Evolutionary conservation across 2,113 vertebrate species (phyloP).

Genomic region (Orientallactaga bullata): DNA sequence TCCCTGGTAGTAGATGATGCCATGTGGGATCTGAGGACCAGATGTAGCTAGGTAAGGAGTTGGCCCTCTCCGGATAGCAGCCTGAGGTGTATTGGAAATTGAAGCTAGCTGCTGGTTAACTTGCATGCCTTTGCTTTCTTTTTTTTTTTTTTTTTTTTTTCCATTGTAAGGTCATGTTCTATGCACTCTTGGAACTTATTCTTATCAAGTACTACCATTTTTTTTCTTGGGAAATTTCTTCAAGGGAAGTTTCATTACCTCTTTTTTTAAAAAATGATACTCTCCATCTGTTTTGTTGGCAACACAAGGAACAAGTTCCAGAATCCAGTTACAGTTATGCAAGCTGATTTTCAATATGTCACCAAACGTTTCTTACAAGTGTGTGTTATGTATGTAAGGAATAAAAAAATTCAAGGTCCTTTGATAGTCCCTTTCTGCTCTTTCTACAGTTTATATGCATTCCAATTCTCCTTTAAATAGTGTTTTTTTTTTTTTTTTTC

Average conservation of each 20-base stretch:
- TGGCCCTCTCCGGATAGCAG: background rate
- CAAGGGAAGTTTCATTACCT: conserved; percentile 67
- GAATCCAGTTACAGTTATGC: conserved; percentile 58
- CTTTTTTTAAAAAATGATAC: conserved; percentile 73
- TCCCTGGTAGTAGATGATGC: background rate
- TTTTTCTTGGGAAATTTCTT: conserved; percentile 54
- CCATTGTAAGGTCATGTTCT: background rate
- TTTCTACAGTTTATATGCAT: background rate
- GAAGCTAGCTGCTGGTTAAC: background rate
- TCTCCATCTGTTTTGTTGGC: conserved; percentile 75
- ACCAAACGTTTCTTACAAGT: conserved; percentile 51
- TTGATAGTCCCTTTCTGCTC: conserved; percentile 36
- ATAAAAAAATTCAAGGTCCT: conserved; percentile 10
- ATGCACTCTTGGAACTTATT: conserved; percentile 24
- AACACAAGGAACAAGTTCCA: conserved; percentile 51
- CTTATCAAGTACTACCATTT: conserved; percentile 52
- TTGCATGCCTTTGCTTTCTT: background rate
- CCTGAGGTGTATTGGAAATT: background rate
- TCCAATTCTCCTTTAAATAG: background rate
- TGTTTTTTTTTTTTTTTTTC: conserved; percentile 1
- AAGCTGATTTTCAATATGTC: conserved; percentile 46
- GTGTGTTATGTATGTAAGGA: conserved; percentile 51
- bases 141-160: no score
- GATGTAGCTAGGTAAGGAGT: background rate
- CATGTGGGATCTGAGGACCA: background rate